Percentiles rank a stretch among this genome's conserved stretches.
Evolutionary conservation across 92 coral and sea anemone genomes (phyloP).

Genomic region (Actinostola sp.): DNA sequence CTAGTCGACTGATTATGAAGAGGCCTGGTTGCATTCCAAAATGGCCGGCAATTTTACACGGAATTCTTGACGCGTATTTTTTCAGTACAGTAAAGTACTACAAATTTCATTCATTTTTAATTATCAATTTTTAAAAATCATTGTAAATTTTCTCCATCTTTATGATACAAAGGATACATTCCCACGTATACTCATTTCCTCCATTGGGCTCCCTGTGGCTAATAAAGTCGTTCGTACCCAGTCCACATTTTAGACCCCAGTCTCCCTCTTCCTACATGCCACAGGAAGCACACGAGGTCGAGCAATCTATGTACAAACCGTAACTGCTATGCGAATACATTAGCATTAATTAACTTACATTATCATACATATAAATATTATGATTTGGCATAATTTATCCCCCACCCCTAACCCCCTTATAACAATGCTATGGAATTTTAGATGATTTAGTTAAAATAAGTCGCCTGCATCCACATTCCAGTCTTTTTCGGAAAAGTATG

Average conservation of each 20-base stretch:
- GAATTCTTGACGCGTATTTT: background rate
- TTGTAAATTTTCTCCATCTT: background rate
- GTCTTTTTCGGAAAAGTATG: too few relatives aligned
- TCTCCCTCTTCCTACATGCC: background rate
- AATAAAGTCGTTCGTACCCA: background rate
- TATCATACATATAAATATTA: too few relatives aligned
- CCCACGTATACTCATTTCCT: background rate
- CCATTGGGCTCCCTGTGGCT: background rate
- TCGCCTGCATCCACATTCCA: too few relatives aligned
- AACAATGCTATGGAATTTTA: background rate
- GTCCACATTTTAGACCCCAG: background rate
- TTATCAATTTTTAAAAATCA: background rate
- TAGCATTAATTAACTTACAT: too few relatives aligned
- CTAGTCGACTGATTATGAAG: background rate
- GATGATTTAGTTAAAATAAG: too few relatives aligned
- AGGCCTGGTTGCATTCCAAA: background rate
- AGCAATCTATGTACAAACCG: too few relatives aligned
- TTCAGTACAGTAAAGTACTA: background rate
- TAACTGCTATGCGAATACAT: too few relatives aligned
- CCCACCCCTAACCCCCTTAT: background rate
- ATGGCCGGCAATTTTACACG: background rate
- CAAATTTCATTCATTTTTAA: background rate
- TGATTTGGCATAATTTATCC: background rate
- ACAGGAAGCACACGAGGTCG: background rate
- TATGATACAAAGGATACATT: background rate